A percentile compares a stretch with the other conserved stretches of the same genome.
Evolutionary conservation across 2,888 invertebrate genomes (phyloP).

Genomic region (Rutpela maculata): DNA sequence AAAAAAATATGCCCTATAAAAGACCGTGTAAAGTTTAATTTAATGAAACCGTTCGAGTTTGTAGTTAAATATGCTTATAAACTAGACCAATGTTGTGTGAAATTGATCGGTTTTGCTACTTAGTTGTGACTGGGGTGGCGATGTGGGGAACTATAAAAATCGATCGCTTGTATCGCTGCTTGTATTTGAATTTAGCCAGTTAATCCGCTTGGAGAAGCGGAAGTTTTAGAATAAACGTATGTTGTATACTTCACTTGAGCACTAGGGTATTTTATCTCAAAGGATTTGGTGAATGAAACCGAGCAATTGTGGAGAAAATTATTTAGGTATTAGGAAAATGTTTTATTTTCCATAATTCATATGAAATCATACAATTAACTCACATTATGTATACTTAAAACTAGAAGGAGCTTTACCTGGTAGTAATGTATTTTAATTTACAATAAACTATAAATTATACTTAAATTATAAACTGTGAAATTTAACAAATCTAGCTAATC

Average conservation of each 20-base stretch:
- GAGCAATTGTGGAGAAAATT: too few species aligned
- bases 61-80: conserved; percentile 65
- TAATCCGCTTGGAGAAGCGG: conserved; percentile 46
- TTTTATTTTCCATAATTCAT: too few species aligned
- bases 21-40: conserved; percentile 57
- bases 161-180: conserved; percentile 48
- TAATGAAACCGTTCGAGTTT: conserved; percentile 62
- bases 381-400: too few species aligned
- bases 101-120: conserved; percentile 72
- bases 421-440: too few species aligned
- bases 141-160: conserved; percentile 52
- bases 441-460: too few species aligned
- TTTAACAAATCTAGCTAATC: too few species aligned
- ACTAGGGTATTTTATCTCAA: too few species aligned
- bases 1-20: conserved; percentile 30
- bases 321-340: too few species aligned
- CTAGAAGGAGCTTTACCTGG: too few species aligned
- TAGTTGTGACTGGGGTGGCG: conserved; percentile 55
- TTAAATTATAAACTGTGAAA: too few species aligned
- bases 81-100: conserved; percentile 71
- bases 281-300: too few species aligned
- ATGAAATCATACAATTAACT: too few species aligned
- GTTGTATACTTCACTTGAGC: background rate
- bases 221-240: conserved; percentile 37
- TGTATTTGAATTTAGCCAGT: conserved; percentile 41